Evolutionary conservation across 1,140 invertebrate genomes (phyloP), one percentile per base, ranked within the genome.

Genomic region (Drosophila orena): DNA sequence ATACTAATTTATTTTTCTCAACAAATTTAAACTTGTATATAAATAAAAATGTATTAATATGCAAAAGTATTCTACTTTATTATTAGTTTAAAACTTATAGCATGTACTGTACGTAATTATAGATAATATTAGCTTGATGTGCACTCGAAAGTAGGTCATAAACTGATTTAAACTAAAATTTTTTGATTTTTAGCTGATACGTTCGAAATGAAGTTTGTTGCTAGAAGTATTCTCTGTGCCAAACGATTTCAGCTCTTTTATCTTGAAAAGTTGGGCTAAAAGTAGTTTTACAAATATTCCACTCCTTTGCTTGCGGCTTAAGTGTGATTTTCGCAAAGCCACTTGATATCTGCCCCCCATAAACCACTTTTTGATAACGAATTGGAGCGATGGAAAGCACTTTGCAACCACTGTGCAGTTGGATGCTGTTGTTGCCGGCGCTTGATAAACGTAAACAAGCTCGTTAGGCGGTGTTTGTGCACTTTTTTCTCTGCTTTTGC

Each of bases 401-500:
- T 30, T 65, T 30, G 2, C 20, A 7, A 12, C 50, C 77, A 85
- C 66, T 58, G 73, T 81, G 40, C 47, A 50, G 27, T 47, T 8
- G 55, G 42, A 37, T 47, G 57, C 50, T 64, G 27, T 49, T 70
- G 72, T 53, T 76, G 64, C 81, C 83, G 81, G 81, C 59, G 34
- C 52, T 34, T 35, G 64, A 68, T 61, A 46, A 79, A 81, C 64
- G 81, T 88, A 88, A 86, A 88, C 81, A 86, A 86, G 81, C 85
- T 88, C 81, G 79, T 86, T 81, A 88, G 77, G 66, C 61, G 50
- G 43, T 68, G 50, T 44, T 52, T 55, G 53, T 55, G 58, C 34
- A 53, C 35, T 53, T 42, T 57, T 52, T 30, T 44, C 40, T 56
- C 17, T 55, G 44, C 40, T 49, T 35, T 59, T 59, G 64, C 53